These are phyloP conservation scores for Hypena proboscidalis DNA, from an alignment of 2,888 invertebrate species.

Conservation along the genomic window DNA sequence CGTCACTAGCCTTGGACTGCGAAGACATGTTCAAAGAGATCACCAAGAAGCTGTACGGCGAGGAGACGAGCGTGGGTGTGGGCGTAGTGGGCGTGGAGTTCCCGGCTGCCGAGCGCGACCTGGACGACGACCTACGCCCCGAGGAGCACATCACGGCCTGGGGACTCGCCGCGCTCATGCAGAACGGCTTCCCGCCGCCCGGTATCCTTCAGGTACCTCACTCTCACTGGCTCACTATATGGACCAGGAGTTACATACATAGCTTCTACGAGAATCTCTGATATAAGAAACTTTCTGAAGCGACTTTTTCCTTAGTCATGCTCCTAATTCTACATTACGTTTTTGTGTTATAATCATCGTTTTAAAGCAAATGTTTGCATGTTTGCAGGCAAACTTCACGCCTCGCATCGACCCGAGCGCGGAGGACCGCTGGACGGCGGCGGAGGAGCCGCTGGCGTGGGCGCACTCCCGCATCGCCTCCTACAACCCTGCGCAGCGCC, in stretches of 20 bases:
- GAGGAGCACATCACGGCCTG: conserved; percentile 91
- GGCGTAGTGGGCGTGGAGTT: conserved; percentile 77
- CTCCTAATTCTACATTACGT: too few relatives aligned
- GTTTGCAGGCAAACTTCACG: conserved; percentile 81
- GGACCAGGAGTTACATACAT: too few relatives aligned
- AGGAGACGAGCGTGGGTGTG: conserved; percentile 84
- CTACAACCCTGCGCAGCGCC: conserved; percentile 90
- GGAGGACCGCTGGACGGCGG: conserved; percentile 88
- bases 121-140: conserved; percentile 85
- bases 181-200: conserved; percentile 88
- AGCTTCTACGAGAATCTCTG: too few relatives aligned
- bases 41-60: conserved; percentile 95
- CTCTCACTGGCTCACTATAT: background rate
- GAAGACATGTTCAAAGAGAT: conserved; percentile 97
- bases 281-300: too few relatives aligned
- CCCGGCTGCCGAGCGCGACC: conserved; percentile 80
- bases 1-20: conserved; percentile 88
- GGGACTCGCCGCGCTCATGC: conserved; percentile 91
- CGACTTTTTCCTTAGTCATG: too few relatives aligned
- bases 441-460: conserved; percentile 90
- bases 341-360: too few relatives aligned
- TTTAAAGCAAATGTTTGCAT: too few relatives aligned
- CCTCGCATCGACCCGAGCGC: conserved; percentile 79
- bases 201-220: conserved; percentile 83
- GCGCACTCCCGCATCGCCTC: conserved; percentile 92